Conservation (phyloP, 2,797 vertebrate species). For the Sus cebifrons region DNA sequence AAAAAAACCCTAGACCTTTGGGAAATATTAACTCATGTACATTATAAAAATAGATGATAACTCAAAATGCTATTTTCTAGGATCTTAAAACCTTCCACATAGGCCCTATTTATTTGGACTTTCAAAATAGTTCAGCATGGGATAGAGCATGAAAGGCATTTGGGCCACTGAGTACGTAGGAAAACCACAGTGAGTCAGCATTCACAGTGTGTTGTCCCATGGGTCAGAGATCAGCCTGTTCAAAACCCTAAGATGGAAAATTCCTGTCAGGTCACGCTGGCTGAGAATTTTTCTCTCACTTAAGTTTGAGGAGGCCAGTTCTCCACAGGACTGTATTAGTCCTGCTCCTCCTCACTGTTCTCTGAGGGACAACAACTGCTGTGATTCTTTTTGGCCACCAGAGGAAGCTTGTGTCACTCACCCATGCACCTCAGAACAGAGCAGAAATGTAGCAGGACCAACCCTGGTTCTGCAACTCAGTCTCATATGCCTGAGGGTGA, state of each 20-base stretch:
- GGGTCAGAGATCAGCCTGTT: not conserved
- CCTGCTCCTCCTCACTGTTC: not conserved
- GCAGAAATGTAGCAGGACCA: not conserved
- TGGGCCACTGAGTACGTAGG: not conserved
- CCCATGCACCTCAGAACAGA: not conserved
- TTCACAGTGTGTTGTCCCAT: not conserved
- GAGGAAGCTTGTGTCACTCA: not conserved
- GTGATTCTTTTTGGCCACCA: not conserved
- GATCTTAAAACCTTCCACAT: not conserved
- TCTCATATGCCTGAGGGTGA: not conserved
- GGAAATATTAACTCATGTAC: slow-evolving; percentile 59
- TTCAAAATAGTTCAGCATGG: slow-evolving; percentile 60
- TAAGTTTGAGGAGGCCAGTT: not conserved
- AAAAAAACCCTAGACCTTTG: slow-evolving; percentile 32
- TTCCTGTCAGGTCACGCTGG: not conserved
- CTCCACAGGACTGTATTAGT: not conserved
- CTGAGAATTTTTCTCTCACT: slow-evolving; percentile 9
- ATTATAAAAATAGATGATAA: slow-evolving; percentile 44
- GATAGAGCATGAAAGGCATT: slow-evolving; percentile 24
- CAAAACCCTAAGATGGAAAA: not conserved
- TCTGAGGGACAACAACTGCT: not conserved
- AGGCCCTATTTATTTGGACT: slow-evolving; percentile 28
- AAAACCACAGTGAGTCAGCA: not conserved
- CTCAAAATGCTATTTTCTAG: slow-evolving; percentile 64
- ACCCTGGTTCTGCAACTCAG: not conserved